phyloP scores from a whole-genome alignment of 2,797 vertebrate species.

The Huso huso region DNA sequence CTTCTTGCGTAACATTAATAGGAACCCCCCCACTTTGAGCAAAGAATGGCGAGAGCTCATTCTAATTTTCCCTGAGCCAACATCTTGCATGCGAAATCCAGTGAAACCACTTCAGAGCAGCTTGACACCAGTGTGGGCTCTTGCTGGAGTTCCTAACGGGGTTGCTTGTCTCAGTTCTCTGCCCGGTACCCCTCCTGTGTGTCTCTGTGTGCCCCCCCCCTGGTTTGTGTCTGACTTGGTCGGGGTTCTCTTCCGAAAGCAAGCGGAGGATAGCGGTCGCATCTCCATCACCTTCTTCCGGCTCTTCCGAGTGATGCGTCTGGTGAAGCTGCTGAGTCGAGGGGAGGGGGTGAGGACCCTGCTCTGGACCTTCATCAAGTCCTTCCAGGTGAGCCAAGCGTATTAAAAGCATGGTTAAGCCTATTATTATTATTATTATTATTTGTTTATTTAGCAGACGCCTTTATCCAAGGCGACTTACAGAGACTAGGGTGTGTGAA shows the following conservation, averaged over 20 bases:
- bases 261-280: constrained; percentile 71
- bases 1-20: too few relatives aligned
- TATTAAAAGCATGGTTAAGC: not conserved
- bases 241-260: constrained; percentile 41
- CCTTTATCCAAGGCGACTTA: too few relatives aligned
- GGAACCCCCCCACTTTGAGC: constrained; percentile 12
- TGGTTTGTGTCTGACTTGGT: not conserved
- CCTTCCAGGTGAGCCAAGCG: constrained; percentile 76
- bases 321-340: constrained; percentile 90
- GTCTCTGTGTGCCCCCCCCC: too few relatives aligned
- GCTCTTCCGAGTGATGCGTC: constrained; percentile 91
- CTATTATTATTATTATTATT: too few relatives aligned
- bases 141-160: too few relatives aligned
- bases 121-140: too few relatives aligned
- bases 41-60: constrained; percentile 6
- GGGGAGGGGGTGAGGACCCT: constrained; percentile 92
- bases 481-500: too few relatives aligned
- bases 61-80: constrained; percentile 48
- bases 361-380: constrained; percentile 98
- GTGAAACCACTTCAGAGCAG: too few relatives aligned
- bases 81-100: constrained; percentile 53
- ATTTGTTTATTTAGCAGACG: too few relatives aligned
- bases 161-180: not conserved
- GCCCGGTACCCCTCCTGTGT: not conserved
- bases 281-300: constrained; percentile 97